A percentile compares a stretch with the other conserved stretches of the same genome.
phyloP scores from a whole-genome alignment of 2,888 invertebrate genomes.

The Scotopteryx bipunctaria region DNA sequence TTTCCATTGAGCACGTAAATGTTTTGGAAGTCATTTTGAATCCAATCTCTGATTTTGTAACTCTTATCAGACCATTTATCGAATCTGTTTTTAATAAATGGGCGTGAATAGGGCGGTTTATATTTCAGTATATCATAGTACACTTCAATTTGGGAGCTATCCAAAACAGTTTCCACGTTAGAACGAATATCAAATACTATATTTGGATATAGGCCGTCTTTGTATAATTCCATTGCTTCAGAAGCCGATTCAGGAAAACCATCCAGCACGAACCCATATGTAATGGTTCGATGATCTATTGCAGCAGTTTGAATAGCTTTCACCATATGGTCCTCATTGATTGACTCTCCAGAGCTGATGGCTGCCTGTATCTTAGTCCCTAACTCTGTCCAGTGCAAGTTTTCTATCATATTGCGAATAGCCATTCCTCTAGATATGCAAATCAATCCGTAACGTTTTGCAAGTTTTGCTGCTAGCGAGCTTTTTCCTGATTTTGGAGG shows the following conservation, averaged over 20 bases:
- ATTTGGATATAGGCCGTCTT: constrained; percentile 81
- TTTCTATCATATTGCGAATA: constrained; percentile 71
- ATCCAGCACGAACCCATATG: constrained; percentile 85
- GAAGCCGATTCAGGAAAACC: constrained; percentile 82
- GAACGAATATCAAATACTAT: constrained; percentile 80
- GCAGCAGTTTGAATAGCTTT: constrained; percentile 79
- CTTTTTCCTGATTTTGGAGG: constrained; percentile 86
- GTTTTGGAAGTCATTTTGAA: constrained; percentile 82
- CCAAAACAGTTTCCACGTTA: constrained; percentile 55
- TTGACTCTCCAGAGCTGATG: constrained; percentile 67
- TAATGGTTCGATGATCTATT: constrained; percentile 71
- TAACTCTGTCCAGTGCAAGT: constrained; percentile 79
- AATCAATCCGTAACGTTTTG: constrained; percentile 78
- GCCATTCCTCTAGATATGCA: constrained; percentile 82
- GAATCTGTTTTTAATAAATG: constrained; percentile 70
- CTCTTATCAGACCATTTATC: constrained; percentile 64
- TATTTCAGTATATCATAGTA: constrained; percentile 56
- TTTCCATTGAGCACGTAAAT: constrained; percentile 73
- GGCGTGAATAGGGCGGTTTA: constrained; percentile 60
- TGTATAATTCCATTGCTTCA: constrained; percentile 76
- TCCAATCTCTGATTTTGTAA: constrained; percentile 70
- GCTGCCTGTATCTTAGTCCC: constrained; percentile 64
- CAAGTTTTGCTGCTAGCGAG: constrained; percentile 79
- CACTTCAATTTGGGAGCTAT: constrained; percentile 67
- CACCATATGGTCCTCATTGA: constrained; percentile 71